phyloP scores from a whole-genome alignment of 2,888 invertebrate species.

The Drosophila barbarae region DNA sequence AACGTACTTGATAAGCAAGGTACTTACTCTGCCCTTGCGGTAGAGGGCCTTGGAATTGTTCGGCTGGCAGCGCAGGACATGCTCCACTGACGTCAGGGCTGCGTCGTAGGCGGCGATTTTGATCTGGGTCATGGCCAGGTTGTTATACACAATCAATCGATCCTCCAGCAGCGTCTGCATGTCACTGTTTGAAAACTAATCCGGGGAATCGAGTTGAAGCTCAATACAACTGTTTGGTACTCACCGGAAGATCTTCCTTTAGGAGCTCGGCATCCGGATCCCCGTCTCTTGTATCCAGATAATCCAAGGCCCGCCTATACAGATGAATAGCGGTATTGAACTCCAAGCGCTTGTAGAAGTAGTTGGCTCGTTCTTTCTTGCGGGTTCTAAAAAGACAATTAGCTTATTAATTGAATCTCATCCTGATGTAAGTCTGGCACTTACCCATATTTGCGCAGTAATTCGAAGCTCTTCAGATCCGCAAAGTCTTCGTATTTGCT shows the following conservation, averaged over 20 bases:
- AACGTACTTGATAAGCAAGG: background rate
- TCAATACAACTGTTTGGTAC: background rate
- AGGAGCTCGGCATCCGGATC: constrained; percentile 82
- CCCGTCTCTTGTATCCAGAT: constrained; percentile 87
- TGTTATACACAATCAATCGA: constrained; percentile 91
- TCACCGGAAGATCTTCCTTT: constrained; percentile 79
- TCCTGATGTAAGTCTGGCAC: background rate
- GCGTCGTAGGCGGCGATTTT: constrained; percentile 92
- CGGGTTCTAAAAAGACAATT: constrained; percentile 81
- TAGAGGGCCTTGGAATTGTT: constrained; percentile 94
- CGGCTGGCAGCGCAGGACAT: constrained; percentile 91
- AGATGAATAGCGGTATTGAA: constrained; percentile 90
- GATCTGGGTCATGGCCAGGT: constrained; percentile 94
- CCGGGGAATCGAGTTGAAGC: constrained; percentile 1
- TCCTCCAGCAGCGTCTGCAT: constrained; percentile 87
- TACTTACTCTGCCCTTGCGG: constrained; percentile 87
- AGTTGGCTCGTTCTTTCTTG: constrained; percentile 93
- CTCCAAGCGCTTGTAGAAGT: constrained; percentile 92
- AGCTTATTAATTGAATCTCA: background rate
- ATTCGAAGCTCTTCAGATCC: constrained; percentile 83
- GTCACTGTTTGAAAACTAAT: constrained; percentile 81
- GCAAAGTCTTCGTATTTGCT: constrained; percentile 85
- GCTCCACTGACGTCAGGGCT: constrained; percentile 90
- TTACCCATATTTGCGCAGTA: constrained; percentile 89
- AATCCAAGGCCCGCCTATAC: constrained; percentile 91